A percentile compares a stretch with the other conserved stretches of the same genome.
phyloP scores from a whole-genome alignment of 2,113 vertebrate genomes.

The Micronycteris hirsuta region DNA sequence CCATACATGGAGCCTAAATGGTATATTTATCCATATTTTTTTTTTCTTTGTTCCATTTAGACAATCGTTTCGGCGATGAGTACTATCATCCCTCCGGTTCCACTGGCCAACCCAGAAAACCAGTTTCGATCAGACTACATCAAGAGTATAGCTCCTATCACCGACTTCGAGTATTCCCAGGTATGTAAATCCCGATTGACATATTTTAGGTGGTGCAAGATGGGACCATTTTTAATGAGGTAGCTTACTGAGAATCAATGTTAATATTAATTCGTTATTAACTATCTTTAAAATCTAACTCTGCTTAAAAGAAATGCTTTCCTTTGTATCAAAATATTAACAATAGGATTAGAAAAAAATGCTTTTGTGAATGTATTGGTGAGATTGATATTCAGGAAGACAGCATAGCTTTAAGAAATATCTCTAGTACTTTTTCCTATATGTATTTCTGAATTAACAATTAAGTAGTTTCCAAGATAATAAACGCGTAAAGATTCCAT shows the following conservation, averaged over 20 bases:
- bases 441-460: neutral
- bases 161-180: slow-evolving; percentile 98
- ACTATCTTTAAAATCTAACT: neutral
- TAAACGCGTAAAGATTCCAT: neutral
- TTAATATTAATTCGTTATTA: neutral
- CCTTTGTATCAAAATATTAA: neutral
- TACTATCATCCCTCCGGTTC: slow-evolving; percentile 98
- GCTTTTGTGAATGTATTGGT: neutral
- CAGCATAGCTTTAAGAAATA: neutral
- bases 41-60: slow-evolving; percentile 79
- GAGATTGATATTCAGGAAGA: neutral
- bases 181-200: slow-evolving; percentile 81
- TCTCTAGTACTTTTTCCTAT: neutral
- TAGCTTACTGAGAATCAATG: neutral
- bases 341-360: neutral
- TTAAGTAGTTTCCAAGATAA: neutral
- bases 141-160: slow-evolving; percentile 98
- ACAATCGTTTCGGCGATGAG: slow-evolving; percentile 99
- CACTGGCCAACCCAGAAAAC: slow-evolving; percentile 96
- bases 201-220: neutral
- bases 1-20: slow-evolving; percentile 59
- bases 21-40: slow-evolving; percentile 51
- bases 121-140: slow-evolving; percentile 98
- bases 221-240: neutral
- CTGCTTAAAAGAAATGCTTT: neutral